These are phyloP conservation scores for Gila orcuttii DNA, from an alignment of 2,113 vertebrate genomes.

Conservation along the genomic window DNA sequence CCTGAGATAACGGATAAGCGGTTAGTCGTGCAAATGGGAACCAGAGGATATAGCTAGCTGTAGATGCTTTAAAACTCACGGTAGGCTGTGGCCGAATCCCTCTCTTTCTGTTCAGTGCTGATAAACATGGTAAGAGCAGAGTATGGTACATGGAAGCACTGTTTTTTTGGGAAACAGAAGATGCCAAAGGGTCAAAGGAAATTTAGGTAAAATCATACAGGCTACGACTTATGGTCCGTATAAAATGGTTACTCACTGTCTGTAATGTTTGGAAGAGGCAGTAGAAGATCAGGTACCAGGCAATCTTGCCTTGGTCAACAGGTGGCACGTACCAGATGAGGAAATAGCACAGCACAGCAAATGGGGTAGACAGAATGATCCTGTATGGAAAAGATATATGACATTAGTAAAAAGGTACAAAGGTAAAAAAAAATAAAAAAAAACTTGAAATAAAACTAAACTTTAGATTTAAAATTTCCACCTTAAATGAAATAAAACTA, in stretches of 20 bases:
- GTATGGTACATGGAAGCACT: conserved; percentile 98
- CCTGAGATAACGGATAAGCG: conserved; percentile 70
- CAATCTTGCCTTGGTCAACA: conserved; percentile 79
- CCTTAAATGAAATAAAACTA: neutral
- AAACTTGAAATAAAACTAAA: neutral
- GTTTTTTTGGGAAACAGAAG: conserved; percentile 44
- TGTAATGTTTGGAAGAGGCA: conserved; percentile 94
- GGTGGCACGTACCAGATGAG: conserved; percentile 93
- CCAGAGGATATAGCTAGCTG: too few relatives aligned
- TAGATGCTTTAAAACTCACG: conserved; percentile 76
- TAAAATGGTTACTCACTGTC: conserved; percentile 79
- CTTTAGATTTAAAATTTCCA: too few relatives aligned
- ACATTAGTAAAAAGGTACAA: neutral
- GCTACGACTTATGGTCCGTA: neutral
- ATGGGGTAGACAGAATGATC: conserved; percentile 90
- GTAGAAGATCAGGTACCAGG: conserved; percentile 95
- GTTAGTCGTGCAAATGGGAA: neutral
- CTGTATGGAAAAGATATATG: conserved; percentile 63
- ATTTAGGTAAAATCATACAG: neutral
- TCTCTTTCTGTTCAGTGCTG: conserved; percentile 90
- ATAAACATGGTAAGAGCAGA: conserved; percentile 98
- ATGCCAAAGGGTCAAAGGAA: neutral
- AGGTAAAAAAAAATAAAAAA: neutral
- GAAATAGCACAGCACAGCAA: conserved; percentile 87
- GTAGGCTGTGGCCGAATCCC: conserved; percentile 94